A percentile compares a stretch with the other conserved stretches of the same genome.
These are phyloP conservation scores for Phyllostomus discolor DNA, from an alignment of 2,113 vertebrate genomes.

Conservation along the genomic window DNA sequence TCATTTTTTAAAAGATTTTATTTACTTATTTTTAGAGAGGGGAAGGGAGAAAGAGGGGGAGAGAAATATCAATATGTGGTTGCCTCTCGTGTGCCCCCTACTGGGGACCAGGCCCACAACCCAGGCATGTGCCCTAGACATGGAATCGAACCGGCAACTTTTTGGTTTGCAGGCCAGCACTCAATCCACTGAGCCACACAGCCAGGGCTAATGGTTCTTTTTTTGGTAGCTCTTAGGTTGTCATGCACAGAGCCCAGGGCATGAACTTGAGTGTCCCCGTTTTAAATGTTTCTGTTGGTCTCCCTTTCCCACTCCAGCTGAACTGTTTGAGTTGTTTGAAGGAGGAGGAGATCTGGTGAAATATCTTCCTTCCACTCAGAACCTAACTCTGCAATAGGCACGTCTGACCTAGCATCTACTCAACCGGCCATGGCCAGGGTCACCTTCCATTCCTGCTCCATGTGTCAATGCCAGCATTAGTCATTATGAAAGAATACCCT, in stretches of 20 bases:
- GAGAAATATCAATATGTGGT: too few species aligned
- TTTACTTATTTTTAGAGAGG: too few species aligned
- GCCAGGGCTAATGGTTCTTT: not conserved
- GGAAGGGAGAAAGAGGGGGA: too few species aligned
- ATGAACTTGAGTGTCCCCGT: not conserved
- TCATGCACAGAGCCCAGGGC: not conserved
- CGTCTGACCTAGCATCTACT: not conserved
- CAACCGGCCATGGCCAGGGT: not conserved
- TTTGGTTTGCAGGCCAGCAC: too few species aligned
- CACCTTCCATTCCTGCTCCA: not conserved
- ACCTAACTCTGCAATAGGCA: not conserved
- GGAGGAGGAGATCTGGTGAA: not conserved
- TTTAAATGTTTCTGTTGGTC: not conserved
- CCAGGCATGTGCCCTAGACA: too few species aligned
- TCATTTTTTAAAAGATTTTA: not conserved
- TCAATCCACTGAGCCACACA: too few species aligned
- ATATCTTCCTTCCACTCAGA: not conserved
- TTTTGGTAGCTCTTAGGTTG: not conserved
- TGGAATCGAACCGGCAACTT: too few species aligned
- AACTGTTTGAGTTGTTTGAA: conserved; percentile 7
- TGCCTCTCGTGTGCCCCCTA: too few species aligned
- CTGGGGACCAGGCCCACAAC: too few species aligned
- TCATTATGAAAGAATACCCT: not conserved
- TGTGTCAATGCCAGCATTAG: not conserved
- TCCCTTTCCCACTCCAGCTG: not conserved